A percentile compares a stretch with the other conserved stretches of the same genome.
These are phyloP conservation scores for Eumacrocentrus americanus DNA, from an alignment of 2,888 invertebrate species.

Conservation along the genomic window DNA sequence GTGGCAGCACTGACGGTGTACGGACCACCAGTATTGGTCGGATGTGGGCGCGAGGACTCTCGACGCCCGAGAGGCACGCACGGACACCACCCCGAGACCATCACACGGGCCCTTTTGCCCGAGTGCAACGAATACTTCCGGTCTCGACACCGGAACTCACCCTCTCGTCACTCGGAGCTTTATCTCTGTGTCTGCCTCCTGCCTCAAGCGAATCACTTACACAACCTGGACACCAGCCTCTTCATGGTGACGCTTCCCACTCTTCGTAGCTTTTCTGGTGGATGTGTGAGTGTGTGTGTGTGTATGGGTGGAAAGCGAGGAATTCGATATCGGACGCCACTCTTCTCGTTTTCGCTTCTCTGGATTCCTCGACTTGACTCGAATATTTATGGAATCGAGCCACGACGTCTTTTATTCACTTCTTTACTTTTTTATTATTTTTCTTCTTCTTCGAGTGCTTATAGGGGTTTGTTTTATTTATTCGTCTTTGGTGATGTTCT, in stretches of 20 bases:
- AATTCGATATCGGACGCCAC: slow-evolving; percentile 31
- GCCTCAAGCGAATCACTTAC: slow-evolving; percentile 30
- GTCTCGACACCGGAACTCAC: slow-evolving; percentile 33
- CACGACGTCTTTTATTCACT: slow-evolving; percentile 20
- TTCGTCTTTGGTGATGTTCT: neutral
- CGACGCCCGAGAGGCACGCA: slow-evolving; percentile 63
- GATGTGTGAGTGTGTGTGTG: no score
- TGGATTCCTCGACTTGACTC: slow-evolving; percentile 17
- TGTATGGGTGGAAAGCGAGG: slow-evolving; percentile 17
- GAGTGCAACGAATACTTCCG: slow-evolving; percentile 39
- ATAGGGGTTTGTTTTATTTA: neutral
- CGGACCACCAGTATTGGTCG: slow-evolving; percentile 49
- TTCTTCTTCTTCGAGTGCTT: slow-evolving; percentile 11
- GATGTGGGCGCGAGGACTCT: slow-evolving; percentile 58
- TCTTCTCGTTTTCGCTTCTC: neutral
- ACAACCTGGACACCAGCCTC: slow-evolving; percentile 25
- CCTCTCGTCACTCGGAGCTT: slow-evolving; percentile 16
- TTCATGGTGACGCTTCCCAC: slow-evolving; percentile 25
- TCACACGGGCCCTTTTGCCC: slow-evolving; percentile 54
- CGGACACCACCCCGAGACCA: slow-evolving; percentile 62
- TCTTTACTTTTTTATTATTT: slow-evolving; percentile 22
- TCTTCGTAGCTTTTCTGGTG: neutral
- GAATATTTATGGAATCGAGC: slow-evolving; percentile 24
- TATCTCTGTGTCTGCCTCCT: neutral
- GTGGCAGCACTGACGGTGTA: slow-evolving; percentile 58